phyloP scores from a whole-genome alignment of 2,113 vertebrate species.

The Hemichromis elongatus region DNA sequence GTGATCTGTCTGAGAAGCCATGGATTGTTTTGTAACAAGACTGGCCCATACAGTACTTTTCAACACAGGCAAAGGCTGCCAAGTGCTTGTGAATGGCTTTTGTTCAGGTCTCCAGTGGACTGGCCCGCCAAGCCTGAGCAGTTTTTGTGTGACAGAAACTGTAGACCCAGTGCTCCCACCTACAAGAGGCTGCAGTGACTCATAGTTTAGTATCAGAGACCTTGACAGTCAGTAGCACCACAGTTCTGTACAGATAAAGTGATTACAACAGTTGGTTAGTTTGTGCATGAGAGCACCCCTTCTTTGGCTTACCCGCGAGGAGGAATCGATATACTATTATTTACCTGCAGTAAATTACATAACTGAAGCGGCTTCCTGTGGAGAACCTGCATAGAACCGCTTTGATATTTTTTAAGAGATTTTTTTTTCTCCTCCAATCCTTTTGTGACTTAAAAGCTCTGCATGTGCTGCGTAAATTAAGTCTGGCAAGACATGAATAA shows the following conservation, averaged over 20 bases:
- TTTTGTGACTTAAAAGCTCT: constrained; percentile 7
- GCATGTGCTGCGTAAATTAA: constrained; percentile 24
- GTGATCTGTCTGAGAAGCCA: neutral
- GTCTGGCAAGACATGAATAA: constrained; percentile 55
- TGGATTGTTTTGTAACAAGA: constrained; percentile 7
- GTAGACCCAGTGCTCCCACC: constrained; percentile 32
- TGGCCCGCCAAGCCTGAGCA: constrained; percentile 29
- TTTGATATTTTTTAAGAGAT: neutral
- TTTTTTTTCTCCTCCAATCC: neutral
- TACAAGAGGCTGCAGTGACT: constrained; percentile 63
- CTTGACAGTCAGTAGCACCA: constrained; percentile 40
- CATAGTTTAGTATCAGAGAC: constrained; percentile 60
- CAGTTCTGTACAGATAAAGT: constrained; percentile 15
- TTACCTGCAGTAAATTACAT: neutral
- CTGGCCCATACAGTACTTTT: constrained; percentile 26
- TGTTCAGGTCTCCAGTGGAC: constrained; percentile 39
- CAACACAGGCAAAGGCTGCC: constrained; percentile 25
- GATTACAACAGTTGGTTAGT: neutral
- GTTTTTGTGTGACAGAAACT: constrained; percentile 47
- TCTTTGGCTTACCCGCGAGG: neutral
- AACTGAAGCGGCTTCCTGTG: neutral
- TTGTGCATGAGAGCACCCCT: neutral
- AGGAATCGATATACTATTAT: neutral
- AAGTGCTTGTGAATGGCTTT: constrained; percentile 58
- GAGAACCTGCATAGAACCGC: neutral